A percentile compares a stretch with the other conserved stretches of the same genome.
Evolutionary conservation across 1,140 invertebrate genomes (phyloP).

Genomic region (Tribolium madens): DNA sequence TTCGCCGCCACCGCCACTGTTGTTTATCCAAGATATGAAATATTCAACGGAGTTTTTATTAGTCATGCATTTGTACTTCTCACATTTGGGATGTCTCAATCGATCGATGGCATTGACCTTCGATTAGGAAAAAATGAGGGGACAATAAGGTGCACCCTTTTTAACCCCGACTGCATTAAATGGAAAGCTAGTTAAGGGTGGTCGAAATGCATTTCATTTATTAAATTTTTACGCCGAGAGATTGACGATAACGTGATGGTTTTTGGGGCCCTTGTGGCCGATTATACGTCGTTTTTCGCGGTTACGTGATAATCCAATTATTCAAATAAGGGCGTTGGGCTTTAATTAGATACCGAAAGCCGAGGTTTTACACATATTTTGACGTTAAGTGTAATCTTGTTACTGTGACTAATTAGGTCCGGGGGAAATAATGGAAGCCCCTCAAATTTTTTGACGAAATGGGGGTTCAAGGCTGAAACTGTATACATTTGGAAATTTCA

Average conservation of each 20-base stretch:
- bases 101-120: slow-evolving; percentile 27
- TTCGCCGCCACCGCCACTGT: slow-evolving; percentile 2
- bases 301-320: slow-evolving; percentile 29
- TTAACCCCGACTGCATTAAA: slow-evolving; percentile 16
- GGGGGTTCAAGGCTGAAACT: background rate
- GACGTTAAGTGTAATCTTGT: slow-evolving; percentile 20
- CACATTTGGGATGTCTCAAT: background rate
- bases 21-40: slow-evolving; percentile 33
- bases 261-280: slow-evolving; percentile 18
- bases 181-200: slow-evolving; percentile 24
- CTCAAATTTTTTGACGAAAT: background rate
- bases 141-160: slow-evolving; percentile 22
- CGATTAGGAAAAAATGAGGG: slow-evolving; percentile 1
- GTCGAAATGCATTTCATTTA: slow-evolving; percentile 21
- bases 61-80: background rate
- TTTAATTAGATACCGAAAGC: slow-evolving; percentile 35
- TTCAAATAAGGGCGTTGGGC: slow-evolving; percentile 33
- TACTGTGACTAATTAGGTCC: slow-evolving; percentile 6
- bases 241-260: background rate
- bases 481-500: no score
- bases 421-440: background rate
- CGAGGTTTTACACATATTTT: slow-evolving; percentile 26
- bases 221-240: slow-evolving; percentile 16
- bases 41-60: slow-evolving; percentile 12
- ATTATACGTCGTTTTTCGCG: slow-evolving; percentile 21